phyloP scores from a whole-genome alignment of 2,888 invertebrate genomes.

The Bedellia somnulentella region DNA sequence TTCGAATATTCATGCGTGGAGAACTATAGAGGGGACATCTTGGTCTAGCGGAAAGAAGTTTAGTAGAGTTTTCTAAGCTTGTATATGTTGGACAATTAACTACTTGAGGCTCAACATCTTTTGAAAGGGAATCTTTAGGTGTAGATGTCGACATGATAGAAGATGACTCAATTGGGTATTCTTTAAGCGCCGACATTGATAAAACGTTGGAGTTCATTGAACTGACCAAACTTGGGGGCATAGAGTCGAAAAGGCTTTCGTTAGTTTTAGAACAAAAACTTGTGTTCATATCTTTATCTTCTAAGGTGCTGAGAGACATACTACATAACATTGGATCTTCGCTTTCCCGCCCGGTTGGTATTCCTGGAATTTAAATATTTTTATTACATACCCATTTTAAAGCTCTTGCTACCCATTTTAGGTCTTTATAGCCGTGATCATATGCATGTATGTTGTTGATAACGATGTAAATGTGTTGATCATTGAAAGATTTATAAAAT shows the following conservation, averaged over 20 bases:
- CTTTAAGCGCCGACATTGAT: constrained; percentile 26
- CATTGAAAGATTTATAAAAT: no score
- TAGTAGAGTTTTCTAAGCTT: constrained; percentile 42
- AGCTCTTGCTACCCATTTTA: no score
- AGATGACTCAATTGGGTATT: constrained; percentile 24
- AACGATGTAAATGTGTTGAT: no score
- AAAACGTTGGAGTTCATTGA: constrained; percentile 49
- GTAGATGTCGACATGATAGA: constrained; percentile 44
- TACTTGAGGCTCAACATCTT: no score
- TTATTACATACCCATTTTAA: no score
- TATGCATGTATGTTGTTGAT: no score
- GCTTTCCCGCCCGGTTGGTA: constrained; percentile 36
- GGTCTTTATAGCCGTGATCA: no score
- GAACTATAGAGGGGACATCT: constrained; percentile 33
- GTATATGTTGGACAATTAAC: no score
- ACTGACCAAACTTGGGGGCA: constrained; percentile 46
- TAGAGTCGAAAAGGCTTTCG: constrained; percentile 45
- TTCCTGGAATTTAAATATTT: constrained; percentile 20
- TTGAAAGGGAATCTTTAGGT: no score
- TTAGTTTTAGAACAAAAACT: constrained; percentile 53
- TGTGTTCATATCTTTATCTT: constrained; percentile 56
- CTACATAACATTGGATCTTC: constrained; percentile 51
- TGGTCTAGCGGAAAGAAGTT: constrained; percentile 34
- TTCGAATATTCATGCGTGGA: constrained; percentile 31
- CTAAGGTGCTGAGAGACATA: constrained; percentile 52